These are phyloP conservation scores for rabbit (Oryctolagus cuniculus) DNA, from an alignment of 2,113 vertebrate genomes.

Conservation along the genomic window mOryCun1.1 NC_091433.1:105540501-105541000, in stretches of 20 bases:
- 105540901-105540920: neutral
- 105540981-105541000: neutral
- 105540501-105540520: neutral
- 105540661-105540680: neutral
- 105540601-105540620: neutral
- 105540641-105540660: neutral
- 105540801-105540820: neutral
- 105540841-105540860: neutral
- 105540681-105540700: neutral
- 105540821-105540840: neutral
- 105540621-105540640: neutral
- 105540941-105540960: accelerated
- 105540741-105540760: neutral
- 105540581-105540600: neutral
- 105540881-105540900: neutral
- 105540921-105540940: neutral
- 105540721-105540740: neutral
- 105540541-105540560: neutral
- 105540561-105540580: neutral
- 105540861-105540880: neutral
- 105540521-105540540: neutral
- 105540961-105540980: neutral
- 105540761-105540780: neutral
- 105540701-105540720: neutral
- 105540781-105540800: neutral